Evolutionary conservation across 23 tunicate genomes (phyloP).

Genomic region (Trididemnum clinides): DNA sequence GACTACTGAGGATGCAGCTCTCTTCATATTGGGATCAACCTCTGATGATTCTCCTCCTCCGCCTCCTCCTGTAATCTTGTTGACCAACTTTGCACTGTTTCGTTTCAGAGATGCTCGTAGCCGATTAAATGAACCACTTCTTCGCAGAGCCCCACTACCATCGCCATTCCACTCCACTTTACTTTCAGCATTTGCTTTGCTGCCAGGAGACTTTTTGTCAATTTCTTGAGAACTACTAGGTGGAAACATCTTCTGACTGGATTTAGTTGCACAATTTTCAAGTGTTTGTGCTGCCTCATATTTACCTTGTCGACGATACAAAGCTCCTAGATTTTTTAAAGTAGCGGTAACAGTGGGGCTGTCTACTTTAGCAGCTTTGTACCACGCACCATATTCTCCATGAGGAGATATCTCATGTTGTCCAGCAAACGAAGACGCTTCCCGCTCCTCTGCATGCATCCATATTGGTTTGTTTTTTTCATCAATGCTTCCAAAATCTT

Average conservation of each 20-base stretch:
- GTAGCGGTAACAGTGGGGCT: constrained; percentile 95
- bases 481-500: constrained; percentile 96
- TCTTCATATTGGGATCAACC: constrained; percentile 46
- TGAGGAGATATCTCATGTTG: constrained; percentile 79
- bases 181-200: constrained; percentile 49
- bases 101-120: constrained; percentile 76
- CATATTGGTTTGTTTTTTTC: constrained; percentile 98
- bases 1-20: constrained; percentile 86
- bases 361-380: constrained; percentile 97
- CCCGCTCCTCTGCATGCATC: constrained; percentile 99
- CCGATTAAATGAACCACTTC: constrained; percentile 94
- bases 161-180: constrained; percentile 90
- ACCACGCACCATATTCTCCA: constrained; percentile 97
- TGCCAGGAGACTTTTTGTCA: constrained; percentile 38
- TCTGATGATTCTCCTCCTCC: constrained; percentile 46
- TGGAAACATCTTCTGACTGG: constrained; percentile 43
- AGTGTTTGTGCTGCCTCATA: constrained; percentile 96
- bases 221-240: constrained; percentile 3
- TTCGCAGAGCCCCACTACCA: constrained; percentile 81
- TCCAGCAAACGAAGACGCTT: constrained; percentile 75
- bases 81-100: constrained; percentile 86
- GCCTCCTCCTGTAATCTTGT: constrained; percentile 76
- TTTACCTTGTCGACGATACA: constrained; percentile 93
- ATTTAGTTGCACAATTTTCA: constrained; percentile 87
- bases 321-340: constrained; percentile 85